Conservation (phyloP, 2,797 vertebrate species). For the Tenualosa thibaudeaui region DNA sequence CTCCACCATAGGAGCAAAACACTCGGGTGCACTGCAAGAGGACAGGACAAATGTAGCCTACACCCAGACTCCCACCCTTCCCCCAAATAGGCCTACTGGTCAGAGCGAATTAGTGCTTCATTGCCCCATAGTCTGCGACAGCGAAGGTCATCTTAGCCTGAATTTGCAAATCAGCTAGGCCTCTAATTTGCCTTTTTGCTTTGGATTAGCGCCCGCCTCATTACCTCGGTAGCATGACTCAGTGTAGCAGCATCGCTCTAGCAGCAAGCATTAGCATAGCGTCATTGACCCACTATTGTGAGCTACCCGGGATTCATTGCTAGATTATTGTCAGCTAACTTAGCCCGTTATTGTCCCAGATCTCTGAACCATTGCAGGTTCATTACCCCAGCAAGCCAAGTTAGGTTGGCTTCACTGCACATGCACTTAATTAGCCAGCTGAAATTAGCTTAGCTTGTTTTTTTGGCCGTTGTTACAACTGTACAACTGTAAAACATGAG, state of each 20-base stretch:
- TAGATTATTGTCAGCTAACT: constrained; percentile 10
- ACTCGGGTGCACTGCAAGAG: background rate
- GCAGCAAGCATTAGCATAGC: background rate
- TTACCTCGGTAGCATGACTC: background rate
- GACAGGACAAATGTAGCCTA: background rate
- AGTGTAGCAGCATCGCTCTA: background rate
- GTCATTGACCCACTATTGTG: constrained; percentile 14
- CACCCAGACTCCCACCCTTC: background rate
- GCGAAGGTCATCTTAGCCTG: background rate
- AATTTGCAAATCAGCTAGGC: background rate
- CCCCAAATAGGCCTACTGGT: background rate
- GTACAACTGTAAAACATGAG: too few species aligned
- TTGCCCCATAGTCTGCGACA: background rate
- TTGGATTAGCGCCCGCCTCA: background rate
- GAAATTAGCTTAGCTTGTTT: background rate
- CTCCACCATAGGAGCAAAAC: background rate
- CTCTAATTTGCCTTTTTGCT: constrained; percentile 3
- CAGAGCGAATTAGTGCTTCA: background rate
- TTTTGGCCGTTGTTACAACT: background rate
- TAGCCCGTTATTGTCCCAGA: constrained; percentile 10
- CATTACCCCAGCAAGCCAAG: background rate
- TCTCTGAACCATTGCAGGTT: background rate
- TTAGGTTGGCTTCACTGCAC: constrained; percentile 3
- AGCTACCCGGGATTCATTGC: constrained; percentile 5
- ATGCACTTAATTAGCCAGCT: background rate